Evolutionary conservation across 92 coral and sea anemone genomes (phyloP).

Genomic region (Isaurus tuberculatus): DNA sequence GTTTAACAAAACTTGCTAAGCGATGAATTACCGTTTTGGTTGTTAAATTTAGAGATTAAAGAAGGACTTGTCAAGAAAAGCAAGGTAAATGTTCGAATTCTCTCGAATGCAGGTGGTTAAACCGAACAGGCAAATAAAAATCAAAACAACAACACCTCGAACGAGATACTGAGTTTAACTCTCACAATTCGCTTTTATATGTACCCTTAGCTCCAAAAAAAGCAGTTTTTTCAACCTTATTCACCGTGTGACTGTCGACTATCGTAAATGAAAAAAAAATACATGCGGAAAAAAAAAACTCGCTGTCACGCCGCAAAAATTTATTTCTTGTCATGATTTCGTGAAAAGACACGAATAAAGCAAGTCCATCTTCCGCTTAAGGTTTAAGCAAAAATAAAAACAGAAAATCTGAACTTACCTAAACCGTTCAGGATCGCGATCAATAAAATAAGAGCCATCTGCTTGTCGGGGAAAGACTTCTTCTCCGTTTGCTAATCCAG

Average conservation of each 20-base stretch:
- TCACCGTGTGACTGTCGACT: too few relatives aligned
- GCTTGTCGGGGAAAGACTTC: conserved; percentile 96
- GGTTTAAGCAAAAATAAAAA: background rate
- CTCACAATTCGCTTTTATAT: background rate
- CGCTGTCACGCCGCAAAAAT: background rate
- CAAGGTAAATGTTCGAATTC: too few relatives aligned
- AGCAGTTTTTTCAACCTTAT: too few relatives aligned
- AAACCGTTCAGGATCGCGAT: conserved; percentile 37
- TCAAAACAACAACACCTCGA: background rate
- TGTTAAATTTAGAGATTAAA: too few relatives aligned
- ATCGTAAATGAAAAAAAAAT: too few relatives aligned
- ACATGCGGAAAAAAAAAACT: background rate
- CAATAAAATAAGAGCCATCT: conserved; percentile 21
- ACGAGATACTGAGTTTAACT: too few relatives aligned
- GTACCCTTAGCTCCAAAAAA: background rate
- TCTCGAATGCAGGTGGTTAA: too few relatives aligned
- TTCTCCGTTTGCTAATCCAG: conserved; percentile 80
- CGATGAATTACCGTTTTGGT: too few relatives aligned
- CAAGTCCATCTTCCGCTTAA: background rate
- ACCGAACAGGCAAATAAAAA: background rate
- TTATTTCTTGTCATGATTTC: background rate
- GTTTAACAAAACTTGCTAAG: too few relatives aligned
- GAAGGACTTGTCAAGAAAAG: too few relatives aligned
- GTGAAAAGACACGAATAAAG: background rate
- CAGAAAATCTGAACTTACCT: conserved; percentile 9